Percentiles rank a stretch among this genome's conserved stretches.
phyloP scores from a whole-genome alignment of 2,797 vertebrate species.

The Ciconia nigra region DNA sequence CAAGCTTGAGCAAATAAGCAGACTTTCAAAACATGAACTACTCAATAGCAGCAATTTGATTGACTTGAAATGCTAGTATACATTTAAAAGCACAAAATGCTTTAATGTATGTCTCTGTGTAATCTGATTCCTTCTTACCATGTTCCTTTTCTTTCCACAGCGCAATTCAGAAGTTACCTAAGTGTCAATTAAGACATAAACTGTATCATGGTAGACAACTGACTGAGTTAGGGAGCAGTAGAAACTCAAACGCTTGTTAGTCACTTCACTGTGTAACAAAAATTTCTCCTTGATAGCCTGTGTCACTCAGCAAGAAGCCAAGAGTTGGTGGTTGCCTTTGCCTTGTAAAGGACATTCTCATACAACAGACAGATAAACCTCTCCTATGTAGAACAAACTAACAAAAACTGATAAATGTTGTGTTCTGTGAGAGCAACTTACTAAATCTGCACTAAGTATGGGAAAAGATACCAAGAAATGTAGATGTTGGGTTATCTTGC shows the following conservation, averaged over 20 bases:
- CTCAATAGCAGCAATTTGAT: background rate
- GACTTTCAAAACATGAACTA: background rate
- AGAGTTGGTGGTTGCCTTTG: background rate
- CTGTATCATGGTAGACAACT: background rate
- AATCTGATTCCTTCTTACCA: background rate
- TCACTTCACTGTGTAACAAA: background rate
- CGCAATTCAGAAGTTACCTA: background rate
- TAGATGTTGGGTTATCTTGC: background rate
- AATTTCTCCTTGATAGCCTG: background rate
- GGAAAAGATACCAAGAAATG: background rate
- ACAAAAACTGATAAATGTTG: background rate
- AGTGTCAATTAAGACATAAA: background rate
- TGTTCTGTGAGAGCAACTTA: background rate
- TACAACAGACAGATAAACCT: background rate
- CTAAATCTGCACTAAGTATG: background rate
- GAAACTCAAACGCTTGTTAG: background rate
- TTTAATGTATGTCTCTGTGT: background rate
- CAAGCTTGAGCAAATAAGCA: background rate
- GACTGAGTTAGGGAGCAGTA: background rate
- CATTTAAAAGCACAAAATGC: background rate
- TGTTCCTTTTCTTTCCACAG: background rate
- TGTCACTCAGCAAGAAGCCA: background rate
- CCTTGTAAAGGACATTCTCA: background rate
- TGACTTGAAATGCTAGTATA: background rate
- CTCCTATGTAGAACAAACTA: background rate